Evolutionary conservation across 2,113 vertebrate species (phyloP), one percentile per base, ranked within the genome.

Genomic region (Macrotus californicus): DNA sequence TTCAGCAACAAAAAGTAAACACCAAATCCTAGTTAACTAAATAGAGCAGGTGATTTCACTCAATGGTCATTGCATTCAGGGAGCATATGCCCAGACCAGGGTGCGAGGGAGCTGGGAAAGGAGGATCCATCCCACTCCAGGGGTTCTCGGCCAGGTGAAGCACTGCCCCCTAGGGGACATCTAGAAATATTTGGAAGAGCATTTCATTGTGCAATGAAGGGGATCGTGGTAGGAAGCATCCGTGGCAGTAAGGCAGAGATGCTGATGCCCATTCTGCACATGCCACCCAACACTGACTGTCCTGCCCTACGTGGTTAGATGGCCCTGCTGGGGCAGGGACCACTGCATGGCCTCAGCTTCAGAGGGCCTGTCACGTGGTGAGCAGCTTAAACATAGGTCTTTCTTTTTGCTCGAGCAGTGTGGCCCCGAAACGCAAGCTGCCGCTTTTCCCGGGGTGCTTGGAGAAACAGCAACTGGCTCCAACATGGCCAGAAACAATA

Each of bases 51-150:
- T 3, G 46, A 54, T 21, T 75, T 56, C 46, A n/a, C 34, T 39
- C 34, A 15, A 7, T 7, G 31, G 43, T 34, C 79, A 15, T 5
- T 6, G 54, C 21, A 39, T 46, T 79, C 18, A 29, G 18, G 3
- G 5, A 73, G 77, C 39, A 0, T 1, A 4, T 3, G 7, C 39
- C 83, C 13, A 34, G 22, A 3, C 18, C 3, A 29, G 56, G 43
- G 19, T 1, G 21, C 80, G 31, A 15, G 36, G 3, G 36, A 52
- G 31, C n/a, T 29, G 29, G 43, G 70, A 4, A 34, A 3, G 0
- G 7, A 3, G 15, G 29, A 1, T 0, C 7, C 81, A 1, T 0
- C 7, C 81, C 15, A 2, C 16, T 48, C 59, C 24, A 8, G n/a
- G 1, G 29, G 5, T 10, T 70, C 84, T 87, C 89, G 54, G 85